phyloP scores from a whole-genome alignment of 2,113 vertebrate genomes.

The Corythornis cristatus region DNA sequence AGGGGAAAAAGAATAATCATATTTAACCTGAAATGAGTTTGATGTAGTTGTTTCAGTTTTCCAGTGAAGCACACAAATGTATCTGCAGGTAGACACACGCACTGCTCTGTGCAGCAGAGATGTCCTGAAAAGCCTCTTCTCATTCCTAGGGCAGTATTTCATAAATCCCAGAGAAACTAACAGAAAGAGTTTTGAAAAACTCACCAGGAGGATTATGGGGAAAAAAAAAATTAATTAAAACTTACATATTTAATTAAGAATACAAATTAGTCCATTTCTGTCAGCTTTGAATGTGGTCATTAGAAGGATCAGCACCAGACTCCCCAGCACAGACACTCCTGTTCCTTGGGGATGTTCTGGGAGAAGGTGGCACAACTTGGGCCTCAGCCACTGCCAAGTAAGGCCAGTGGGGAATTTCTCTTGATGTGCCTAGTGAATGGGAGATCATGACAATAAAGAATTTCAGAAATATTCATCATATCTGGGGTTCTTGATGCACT shows the following conservation, averaged over 20 bases:
- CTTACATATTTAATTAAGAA: neutral
- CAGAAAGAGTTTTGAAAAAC: neutral
- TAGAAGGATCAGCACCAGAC: neutral
- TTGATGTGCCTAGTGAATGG: neutral
- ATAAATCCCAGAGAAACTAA: neutral
- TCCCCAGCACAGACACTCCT: neutral
- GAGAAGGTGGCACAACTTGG: neutral
- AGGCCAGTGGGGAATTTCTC: neutral
- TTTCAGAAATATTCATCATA: neutral
- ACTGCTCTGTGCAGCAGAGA: neutral
- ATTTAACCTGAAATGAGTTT: neutral
- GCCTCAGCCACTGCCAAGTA: neutral
- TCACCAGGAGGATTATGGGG: neutral
- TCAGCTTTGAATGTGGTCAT: neutral
- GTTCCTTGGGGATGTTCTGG: accelerated
- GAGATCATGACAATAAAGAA: neutral
- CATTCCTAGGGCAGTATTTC: neutral
- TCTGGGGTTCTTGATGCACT: neutral
- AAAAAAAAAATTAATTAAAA: neutral
- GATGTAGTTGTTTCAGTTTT: neutral
- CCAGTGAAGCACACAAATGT: neutral
- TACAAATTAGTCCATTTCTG: neutral
- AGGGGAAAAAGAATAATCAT: neutral
- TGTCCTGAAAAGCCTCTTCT: neutral
- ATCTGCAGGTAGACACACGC: neutral